A percentile compares a stretch with the other conserved stretches of the same genome.
phyloP scores from a whole-genome alignment of 2,113 vertebrate genomes.

The Oreotrochilus melanogaster region DNA sequence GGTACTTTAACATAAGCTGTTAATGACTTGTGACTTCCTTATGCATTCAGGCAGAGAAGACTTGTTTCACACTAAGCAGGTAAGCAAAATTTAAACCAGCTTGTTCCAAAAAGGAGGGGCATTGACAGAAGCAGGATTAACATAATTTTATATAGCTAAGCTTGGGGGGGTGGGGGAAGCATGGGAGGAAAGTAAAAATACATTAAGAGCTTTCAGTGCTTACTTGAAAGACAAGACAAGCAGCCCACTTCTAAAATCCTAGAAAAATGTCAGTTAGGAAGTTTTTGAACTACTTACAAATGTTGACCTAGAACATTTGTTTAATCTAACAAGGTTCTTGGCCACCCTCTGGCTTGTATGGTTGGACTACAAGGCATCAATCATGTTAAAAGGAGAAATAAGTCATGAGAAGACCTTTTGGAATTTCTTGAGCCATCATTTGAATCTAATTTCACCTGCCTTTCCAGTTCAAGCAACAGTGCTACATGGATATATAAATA shows the following conservation, averaged over 20 bases:
- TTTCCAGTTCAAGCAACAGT: conserved; percentile 53
- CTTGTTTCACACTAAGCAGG: conserved; percentile 44
- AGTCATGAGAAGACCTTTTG: neutral
- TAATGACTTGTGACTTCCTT: conserved; percentile 79
- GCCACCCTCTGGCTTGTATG: neutral
- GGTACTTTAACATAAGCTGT: conserved; percentile 69
- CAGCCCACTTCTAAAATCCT: conserved; percentile 8
- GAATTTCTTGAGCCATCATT: conserved; percentile 27
- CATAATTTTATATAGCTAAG: conserved; percentile 61
- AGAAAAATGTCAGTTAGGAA: neutral
- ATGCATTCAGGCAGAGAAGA: conserved; percentile 50
- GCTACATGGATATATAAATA: conserved; percentile 14
- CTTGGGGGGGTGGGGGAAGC: neutral
- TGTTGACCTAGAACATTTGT: neutral
- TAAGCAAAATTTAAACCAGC: conserved; percentile 77
- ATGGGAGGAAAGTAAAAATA: conserved; percentile 35
- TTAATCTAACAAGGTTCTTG: neutral
- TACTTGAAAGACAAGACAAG: conserved; percentile 52
- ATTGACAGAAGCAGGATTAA: conserved; percentile 57
- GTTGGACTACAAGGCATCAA: neutral
- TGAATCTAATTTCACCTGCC: conserved; percentile 59
- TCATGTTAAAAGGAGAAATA: conserved; percentile 17
- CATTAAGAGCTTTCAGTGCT: conserved; percentile 21
- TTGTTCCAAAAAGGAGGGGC: conserved; percentile 26
- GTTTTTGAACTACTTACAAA: neutral